Evolutionary conservation across 2,888 invertebrate genomes (phyloP).

Genomic region (Galeruca laticollis): DNA sequence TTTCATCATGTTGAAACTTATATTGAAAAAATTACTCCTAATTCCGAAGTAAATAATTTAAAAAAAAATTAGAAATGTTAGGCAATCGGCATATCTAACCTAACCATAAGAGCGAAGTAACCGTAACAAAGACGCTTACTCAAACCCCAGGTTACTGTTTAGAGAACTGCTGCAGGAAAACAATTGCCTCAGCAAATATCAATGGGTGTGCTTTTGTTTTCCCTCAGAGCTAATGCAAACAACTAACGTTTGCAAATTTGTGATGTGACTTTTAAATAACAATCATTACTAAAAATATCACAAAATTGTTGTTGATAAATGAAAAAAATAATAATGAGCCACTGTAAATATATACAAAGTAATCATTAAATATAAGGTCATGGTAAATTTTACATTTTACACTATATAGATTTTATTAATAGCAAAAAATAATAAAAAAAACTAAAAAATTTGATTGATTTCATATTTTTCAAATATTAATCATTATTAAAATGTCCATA

Average conservation of each 20-base stretch:
- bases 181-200: conserved; percentile 38
- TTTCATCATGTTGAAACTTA: neutral
- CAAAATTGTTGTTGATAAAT: conserved; percentile 71
- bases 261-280: conserved; percentile 70
- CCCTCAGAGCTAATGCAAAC: conserved; percentile 61
- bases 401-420: conserved; percentile 3
- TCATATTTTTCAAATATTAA: neutral
- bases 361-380: conserved; percentile 20
- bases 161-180: conserved; percentile 54
- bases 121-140: conserved; percentile 24
- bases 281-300: conserved; percentile 72
- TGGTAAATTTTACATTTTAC: conserved; percentile 24
- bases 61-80: conserved; percentile 26
- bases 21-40: neutral
- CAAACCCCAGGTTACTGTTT: conserved; percentile 43
- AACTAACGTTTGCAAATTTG: conserved; percentile 62
- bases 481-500: conserved; percentile 3
- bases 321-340: conserved; percentile 69
- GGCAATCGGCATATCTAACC: conserved; percentile 27
- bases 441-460: too few species aligned
- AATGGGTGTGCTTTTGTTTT: conserved; percentile 37
- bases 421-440: neutral
- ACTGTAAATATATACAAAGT: conserved; percentile 60
- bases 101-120: conserved; percentile 26
- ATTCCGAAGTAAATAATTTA: neutral